Base-by-base conservation (phyloP, 2,797 vertebrate genomes). In the Argya squamiceps region DNA sequence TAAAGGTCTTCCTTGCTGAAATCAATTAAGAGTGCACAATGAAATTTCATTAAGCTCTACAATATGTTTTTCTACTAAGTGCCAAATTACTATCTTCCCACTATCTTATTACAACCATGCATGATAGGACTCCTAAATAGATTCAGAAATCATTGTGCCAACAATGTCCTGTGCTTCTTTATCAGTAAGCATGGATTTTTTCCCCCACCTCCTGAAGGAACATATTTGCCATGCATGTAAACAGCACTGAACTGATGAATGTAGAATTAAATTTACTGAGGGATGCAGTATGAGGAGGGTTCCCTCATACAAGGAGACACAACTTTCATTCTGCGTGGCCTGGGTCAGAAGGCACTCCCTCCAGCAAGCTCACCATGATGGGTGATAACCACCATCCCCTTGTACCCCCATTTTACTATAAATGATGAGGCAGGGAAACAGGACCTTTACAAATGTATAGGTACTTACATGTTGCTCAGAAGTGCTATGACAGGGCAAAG, bases 11-110 rank as follows among this genome's bases (percentile, higher is more conserved):
- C 80, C 82, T 97, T 96, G 90, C 92, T 91, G 82, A 89, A 96
- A 96, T 85, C 96, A 97, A 97, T 98, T 96, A 95, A 96, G 95
- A 92, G 77, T 60, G 73, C 82, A 90, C 79, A 56, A 90, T 88
- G 20, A 97, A 97, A 93, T 94, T 90, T 95, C 82, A 95, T 97
- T 96, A 96, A 96, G 92, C 52, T 80, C 49, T 71, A 91, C 65
- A 88, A 50, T 93, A 93, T 93, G 70, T 94, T 89, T 96, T 97
- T 95, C 95, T 56, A 95, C 59, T 75, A 80, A 94, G 44, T 63
- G 60, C 79, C 80, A 87, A 91, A 88, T 91, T 89, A 86, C 76
- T 90, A 71, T 86, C 93, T 94, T 92, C 59, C 77, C 76, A 30
- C 43, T 89, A 89, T 93, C 78, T 89, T 95, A 60, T 68, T 96